phyloP scores from a whole-genome alignment of 2,888 invertebrate species.

The Dione juno region DNA sequence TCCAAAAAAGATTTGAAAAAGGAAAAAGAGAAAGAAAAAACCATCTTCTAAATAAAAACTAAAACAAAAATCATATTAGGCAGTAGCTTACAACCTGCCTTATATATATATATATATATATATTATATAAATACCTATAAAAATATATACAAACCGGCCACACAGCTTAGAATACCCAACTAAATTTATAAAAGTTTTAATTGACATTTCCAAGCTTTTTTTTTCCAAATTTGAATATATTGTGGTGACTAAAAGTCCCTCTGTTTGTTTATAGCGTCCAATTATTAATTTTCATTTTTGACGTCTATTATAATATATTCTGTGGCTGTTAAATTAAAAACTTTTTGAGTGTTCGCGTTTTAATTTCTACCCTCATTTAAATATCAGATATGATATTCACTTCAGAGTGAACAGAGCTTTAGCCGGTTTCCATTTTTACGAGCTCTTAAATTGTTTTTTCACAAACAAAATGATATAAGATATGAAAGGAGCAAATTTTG shows the following conservation, averaged over 20 bases:
- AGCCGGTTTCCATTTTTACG: constrained; percentile 8
- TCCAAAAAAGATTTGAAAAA: too few species aligned
- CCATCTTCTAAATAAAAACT: too few species aligned
- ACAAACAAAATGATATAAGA: neutral
- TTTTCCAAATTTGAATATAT: constrained; percentile 12
- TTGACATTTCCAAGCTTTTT: constrained; percentile 14
- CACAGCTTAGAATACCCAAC: too few species aligned
- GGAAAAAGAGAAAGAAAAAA: too few species aligned
- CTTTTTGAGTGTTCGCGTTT: constrained; percentile 48
- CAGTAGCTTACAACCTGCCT: too few species aligned
- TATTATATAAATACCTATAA: too few species aligned
- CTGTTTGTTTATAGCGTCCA: constrained; percentile 43
- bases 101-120: too few species aligned
- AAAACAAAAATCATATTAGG: too few species aligned
- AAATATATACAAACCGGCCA: too few species aligned
- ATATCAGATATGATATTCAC: constrained; percentile 45
- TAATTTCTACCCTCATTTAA: constrained; percentile 46
- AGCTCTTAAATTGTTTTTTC: constrained; percentile 11
- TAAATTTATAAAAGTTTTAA: constrained; percentile 1
- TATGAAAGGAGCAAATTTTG: neutral
- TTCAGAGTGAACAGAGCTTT: constrained; percentile 5
- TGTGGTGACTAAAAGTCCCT: constrained; percentile 20
- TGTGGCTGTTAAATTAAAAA: constrained; percentile 53
- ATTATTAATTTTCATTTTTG: constrained; percentile 53
- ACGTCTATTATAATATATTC: constrained; percentile 54